Evolutionary conservation across 2,113 vertebrate species (phyloP), one percentile per base, ranked within the genome.

Genomic region (Corvus hawaiiensis): DNA sequence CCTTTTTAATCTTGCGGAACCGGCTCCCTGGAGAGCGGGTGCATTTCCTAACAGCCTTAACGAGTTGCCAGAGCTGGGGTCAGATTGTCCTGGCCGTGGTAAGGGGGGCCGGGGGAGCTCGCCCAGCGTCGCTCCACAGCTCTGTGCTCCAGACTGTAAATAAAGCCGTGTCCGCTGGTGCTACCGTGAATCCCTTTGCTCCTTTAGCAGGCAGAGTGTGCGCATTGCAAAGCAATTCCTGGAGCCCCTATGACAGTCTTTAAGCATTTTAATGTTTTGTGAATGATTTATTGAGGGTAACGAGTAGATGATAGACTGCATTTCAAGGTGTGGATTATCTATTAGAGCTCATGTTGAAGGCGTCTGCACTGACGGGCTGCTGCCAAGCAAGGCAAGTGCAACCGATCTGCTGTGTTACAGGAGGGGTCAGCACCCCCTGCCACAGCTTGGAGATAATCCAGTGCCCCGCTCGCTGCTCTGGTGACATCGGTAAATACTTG

Each of bases 241-340:
- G 59, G 16, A 69, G 85, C 58, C 85, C 37, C 9, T 49, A 1
- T 30, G 79, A 71, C 67, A 32, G 54, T 66, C 63, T 61, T 51
- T 44, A 75, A 90, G 79, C 54, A 48, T 77, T 73, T 93, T 84
- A 89, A 61, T 91, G 46, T 85, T 95, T 96, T 55, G 94, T 37
- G 43, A 77, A 61, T 83, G 93, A 94, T 96, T 95, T 96, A 89
- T 96, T 80, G 21, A 81, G 78, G 90, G 71, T 87, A 88, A 89
- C 33, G 89, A 95, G 81, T 86, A 51, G 78, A 83, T 93, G 89
- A 95, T 81, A 62, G 71, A 84, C 93, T 95, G 71, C 82, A 5
- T 75, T 80, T 73, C 69, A 49, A 85, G 90, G 73, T 92, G 95
- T 43, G 80, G 92, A 67, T 92, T 91, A 81, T 86, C 87, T 79